Evolutionary conservation across 2,888 invertebrate genomes (phyloP).

Genomic region (Ctena decussata): DNA sequence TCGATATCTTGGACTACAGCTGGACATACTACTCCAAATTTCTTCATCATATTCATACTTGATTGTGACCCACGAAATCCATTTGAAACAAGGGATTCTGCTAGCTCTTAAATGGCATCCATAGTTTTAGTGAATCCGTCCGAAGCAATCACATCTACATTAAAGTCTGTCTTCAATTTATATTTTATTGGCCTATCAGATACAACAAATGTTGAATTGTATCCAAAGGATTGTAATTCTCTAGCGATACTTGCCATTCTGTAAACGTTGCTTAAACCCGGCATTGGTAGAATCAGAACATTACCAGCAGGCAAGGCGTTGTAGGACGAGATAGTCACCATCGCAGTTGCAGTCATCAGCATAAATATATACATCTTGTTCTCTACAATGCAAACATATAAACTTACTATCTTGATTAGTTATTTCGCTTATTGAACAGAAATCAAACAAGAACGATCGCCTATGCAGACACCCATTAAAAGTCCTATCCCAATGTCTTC

Average conservation of each 20-base stretch:
- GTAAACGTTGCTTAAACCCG: neutral
- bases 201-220: neutral
- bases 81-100: neutral
- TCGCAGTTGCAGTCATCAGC: no score
- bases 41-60: neutral
- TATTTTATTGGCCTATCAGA: neutral
- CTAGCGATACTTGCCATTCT: neutral
- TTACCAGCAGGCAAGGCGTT: no score
- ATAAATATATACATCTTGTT: no score
- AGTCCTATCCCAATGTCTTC: no score
- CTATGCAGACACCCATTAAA: no score
- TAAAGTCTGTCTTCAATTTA: neutral
- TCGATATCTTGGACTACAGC: neutral
- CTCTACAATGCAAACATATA: no score
- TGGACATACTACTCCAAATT: neutral
- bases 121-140: neutral
- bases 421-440: no score
- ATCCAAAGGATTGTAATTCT: neutral
- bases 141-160: neutral
- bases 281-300: neutral
- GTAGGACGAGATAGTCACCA: no score
- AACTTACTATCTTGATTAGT: no score
- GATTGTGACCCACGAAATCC: neutral
- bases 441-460: no score
- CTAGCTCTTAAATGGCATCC: neutral